Evolutionary conservation across 2,888 invertebrate species (phyloP).

Genomic region (Phytoseiulus persimilis): DNA sequence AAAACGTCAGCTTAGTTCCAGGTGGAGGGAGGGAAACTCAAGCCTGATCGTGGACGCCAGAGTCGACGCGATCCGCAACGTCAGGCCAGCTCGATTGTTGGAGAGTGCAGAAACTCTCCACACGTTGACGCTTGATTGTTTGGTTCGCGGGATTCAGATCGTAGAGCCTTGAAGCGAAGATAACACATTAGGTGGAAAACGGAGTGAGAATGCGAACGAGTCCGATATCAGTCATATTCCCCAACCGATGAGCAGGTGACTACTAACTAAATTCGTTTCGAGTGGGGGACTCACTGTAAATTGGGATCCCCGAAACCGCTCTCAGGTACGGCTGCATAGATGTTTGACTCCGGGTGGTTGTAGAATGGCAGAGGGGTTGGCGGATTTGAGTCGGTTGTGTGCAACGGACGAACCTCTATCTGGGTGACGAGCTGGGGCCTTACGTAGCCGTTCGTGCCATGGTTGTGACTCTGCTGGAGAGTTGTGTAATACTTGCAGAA

Average conservation of each 20-base stretch:
- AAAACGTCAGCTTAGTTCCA: too few species aligned
- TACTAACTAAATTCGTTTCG: too few species aligned
- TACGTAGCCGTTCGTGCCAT: slow-evolving; percentile 72
- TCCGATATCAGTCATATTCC: too few species aligned
- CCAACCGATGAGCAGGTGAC: too few species aligned
- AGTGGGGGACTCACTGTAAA: not conserved
- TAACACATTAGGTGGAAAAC: too few species aligned
- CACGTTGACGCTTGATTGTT: not conserved
- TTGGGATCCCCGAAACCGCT: slow-evolving; percentile 15
- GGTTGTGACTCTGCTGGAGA: slow-evolving; percentile 50
- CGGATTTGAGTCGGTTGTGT: not conserved
- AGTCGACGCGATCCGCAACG: not conserved
- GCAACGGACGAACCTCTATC: slow-evolving; percentile 50
- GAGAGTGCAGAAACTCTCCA: not conserved
- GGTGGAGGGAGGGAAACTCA: not conserved
- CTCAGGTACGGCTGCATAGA: not conserved
- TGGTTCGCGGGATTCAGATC: not conserved
- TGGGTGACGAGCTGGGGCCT: too few species aligned
- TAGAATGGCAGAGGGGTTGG: slow-evolving; percentile 22
- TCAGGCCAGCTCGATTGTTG: not conserved
- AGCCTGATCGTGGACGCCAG: not conserved
- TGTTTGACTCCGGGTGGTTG: slow-evolving; percentile 20
- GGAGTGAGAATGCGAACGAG: too few species aligned
- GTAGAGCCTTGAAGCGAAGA: not conserved
- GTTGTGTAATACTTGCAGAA: slow-evolving; percentile 86